These are phyloP conservation scores for Phlogophora meticulosa DNA, from an alignment of 2,888 invertebrate species.

Conservation along the genomic window DNA sequence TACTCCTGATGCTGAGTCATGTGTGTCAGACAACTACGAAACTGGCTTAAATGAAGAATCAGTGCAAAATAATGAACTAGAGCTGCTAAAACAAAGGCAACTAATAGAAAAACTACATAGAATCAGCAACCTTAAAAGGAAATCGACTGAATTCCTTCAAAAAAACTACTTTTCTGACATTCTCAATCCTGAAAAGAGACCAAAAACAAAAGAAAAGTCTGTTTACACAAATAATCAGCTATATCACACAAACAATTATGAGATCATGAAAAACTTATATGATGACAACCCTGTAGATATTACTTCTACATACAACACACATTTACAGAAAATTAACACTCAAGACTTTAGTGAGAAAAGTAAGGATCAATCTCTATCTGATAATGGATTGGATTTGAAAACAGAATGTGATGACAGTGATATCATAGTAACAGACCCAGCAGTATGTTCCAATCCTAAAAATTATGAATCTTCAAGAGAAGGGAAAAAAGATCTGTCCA, in stretches of 20 bases:
- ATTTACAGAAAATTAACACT: constrained; percentile 72
- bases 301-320: constrained; percentile 77
- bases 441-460: constrained; percentile 83
- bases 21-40: constrained; percentile 80
- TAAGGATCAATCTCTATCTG: constrained; percentile 75
- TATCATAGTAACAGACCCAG: constrained; percentile 86
- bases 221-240: constrained; percentile 76
- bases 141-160: constrained; percentile 87
- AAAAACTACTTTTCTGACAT: constrained; percentile 85
- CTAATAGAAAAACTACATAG: constrained; percentile 87
- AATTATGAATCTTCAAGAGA: constrained; percentile 81
- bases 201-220: constrained; percentile 84
- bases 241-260: constrained; percentile 77
- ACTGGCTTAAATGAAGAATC: constrained; percentile 74
- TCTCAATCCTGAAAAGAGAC: constrained; percentile 82
- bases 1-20: constrained; percentile 79
- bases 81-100: constrained; percentile 83
- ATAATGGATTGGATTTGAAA: constrained; percentile 82
- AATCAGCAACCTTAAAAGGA: constrained; percentile 86
- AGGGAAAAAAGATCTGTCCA: constrained; percentile 78
- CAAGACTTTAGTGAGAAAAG: constrained; percentile 76
- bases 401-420: constrained; percentile 89
- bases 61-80: constrained; percentile 78
- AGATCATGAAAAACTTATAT: constrained; percentile 81
- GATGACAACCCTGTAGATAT: constrained; percentile 83